phyloP scores from a whole-genome alignment of 2,888 invertebrate species.

The Eulithis testata region DNA sequence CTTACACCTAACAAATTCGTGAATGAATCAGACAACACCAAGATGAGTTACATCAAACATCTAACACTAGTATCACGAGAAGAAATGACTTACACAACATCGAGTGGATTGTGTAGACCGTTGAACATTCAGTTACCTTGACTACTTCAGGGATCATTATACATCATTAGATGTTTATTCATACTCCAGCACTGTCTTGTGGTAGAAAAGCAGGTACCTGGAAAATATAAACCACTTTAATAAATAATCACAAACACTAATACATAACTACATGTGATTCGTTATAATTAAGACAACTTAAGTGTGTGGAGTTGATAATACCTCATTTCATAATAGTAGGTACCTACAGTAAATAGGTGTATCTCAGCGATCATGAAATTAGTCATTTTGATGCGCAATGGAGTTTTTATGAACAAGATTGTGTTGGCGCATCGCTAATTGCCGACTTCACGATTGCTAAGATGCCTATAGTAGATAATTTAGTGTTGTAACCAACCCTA shows the following conservation, averaged over 20 bases:
- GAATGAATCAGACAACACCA: constrained; percentile 63
- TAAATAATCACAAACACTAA: constrained; percentile 6
- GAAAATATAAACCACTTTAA: constrained; percentile 58
- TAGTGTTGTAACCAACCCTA: too few relatives aligned
- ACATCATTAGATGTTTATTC: constrained; percentile 58
- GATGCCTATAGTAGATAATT: too few relatives aligned
- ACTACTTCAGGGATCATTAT: constrained; percentile 21
- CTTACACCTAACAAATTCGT: constrained; percentile 77
- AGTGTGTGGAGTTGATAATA: too few relatives aligned
- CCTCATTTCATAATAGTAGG: too few relatives aligned
- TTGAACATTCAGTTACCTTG: constrained; percentile 30
- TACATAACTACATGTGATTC: too few relatives aligned
- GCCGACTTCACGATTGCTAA: too few relatives aligned
- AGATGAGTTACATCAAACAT: constrained; percentile 59
- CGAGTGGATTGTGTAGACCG: constrained; percentile 36
- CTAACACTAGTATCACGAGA: constrained; percentile 79
- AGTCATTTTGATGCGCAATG: too few relatives aligned
- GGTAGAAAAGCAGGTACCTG: constrained; percentile 98
- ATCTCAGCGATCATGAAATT: too few relatives aligned
- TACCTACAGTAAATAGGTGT: too few relatives aligned
- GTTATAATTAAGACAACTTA: too few relatives aligned
- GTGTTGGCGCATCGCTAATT: too few relatives aligned
- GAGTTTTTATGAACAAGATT: too few relatives aligned
- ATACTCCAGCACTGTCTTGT: constrained; percentile 97
- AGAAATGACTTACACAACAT: constrained; percentile 59